These are phyloP conservation scores for Grammatotria lemairii DNA, from an alignment of 2,113 vertebrate species.

Conservation along the genomic window DNA sequence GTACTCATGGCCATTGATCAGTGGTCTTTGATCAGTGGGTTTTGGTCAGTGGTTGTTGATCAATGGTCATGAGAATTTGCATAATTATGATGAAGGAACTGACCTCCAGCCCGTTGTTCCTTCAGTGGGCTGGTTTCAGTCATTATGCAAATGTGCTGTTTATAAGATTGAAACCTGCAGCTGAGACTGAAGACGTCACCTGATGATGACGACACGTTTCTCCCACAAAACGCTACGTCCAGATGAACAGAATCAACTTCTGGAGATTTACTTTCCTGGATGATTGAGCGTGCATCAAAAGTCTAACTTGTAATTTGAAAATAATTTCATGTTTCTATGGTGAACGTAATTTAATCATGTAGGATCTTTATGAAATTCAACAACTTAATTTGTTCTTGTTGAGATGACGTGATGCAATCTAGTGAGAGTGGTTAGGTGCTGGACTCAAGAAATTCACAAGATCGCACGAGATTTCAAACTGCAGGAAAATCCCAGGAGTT, in stretches of 20 bases:
- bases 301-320: neutral
- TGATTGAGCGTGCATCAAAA: neutral
- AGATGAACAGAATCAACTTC: neutral
- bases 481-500: neutral
- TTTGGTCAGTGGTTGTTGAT: accelerated
- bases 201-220: neutral
- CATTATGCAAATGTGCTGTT: accelerated
- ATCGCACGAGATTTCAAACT: neutral
- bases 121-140: neutral
- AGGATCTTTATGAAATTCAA: neutral
- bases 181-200: too few relatives aligned
- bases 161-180: accelerated
- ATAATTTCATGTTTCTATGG: neutral
- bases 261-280: neutral
- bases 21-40: accelerated
- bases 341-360: neutral
- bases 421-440: accelerated
- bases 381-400: neutral
- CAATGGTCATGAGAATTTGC: too few relatives aligned
- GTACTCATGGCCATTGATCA: neutral
- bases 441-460: neutral
- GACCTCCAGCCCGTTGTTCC: neutral
- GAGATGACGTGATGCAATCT: neutral
- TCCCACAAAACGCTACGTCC: neutral
- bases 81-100: neutral